Evolutionary conservation across 2,888 invertebrate species (phyloP), one percentile per base, ranked within the genome.

Genomic region (Anarsia innoxiella): DNA sequence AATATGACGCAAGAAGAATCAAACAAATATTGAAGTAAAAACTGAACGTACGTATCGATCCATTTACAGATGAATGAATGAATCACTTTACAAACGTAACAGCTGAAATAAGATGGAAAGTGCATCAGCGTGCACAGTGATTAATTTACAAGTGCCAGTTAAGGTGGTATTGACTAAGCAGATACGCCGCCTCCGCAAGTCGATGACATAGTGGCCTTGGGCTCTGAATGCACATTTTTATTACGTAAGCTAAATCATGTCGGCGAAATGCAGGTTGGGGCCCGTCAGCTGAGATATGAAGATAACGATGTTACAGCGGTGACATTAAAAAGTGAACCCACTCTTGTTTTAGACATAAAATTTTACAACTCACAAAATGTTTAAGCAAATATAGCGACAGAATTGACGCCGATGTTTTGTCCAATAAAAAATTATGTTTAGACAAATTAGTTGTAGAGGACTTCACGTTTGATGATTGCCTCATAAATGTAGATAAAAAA

Each of bases 121-220:
- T 78, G 78, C 79, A 79, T 73, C 49, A 56, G 53, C 58, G 45
- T 73, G 67, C 68, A 69, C 59, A 64, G 61, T 72, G 66, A 71
- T 78, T 71, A 75, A 74, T 73, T 72, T 60, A 56, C 67, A 65
- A 61, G 65, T 66, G 65, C 72, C 76, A 73, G 73, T 73, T 74
- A 69, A 50, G 68, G 61, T 59, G 59, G 64, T 73, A 67, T 71
- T 72, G 76, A 70, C 66, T 66, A 66, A 66, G 59, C 50, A 58
- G 57, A 50, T 47, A 70, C 66, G 66, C 72, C 74, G 73, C 73
- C 75, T 53, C 58, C 54, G 42, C 47, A 44, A 64, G 65, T 69
- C 72, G 61, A 51, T 56, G 67, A 65, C 67, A 55, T 54, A 51
- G 45, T 59, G 67, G 63, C 70, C 70, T 74, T 66, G 68, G 51